phyloP scores from a whole-genome alignment of 2,888 invertebrate genomes.

The Chrysotoxum bicinctum region DNA sequence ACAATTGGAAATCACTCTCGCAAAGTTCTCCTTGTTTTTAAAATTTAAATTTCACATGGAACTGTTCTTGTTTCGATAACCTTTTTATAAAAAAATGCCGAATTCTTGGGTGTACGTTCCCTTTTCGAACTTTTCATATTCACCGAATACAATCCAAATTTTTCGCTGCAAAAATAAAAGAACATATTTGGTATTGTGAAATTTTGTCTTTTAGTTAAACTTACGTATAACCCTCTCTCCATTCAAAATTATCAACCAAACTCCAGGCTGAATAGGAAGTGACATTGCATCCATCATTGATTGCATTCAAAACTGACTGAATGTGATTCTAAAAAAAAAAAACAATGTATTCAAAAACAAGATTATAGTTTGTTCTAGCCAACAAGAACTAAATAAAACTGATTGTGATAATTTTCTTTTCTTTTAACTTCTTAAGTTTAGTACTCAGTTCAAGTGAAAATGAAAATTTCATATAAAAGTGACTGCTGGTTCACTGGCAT shows the following conservation, averaged over 20 bases:
- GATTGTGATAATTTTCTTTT: no score
- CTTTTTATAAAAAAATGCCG: slow-evolving; percentile 83
- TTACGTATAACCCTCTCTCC: slow-evolving; percentile 77
- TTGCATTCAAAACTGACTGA: slow-evolving; percentile 75
- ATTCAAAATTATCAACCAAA: slow-evolving; percentile 79
- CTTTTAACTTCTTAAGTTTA: no score
- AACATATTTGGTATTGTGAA: not conserved
- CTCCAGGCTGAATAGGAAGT: slow-evolving; percentile 77
- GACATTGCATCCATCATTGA: slow-evolving; percentile 77
- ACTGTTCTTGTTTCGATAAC: slow-evolving; percentile 79
- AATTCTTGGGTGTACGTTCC: slow-evolving; percentile 85
- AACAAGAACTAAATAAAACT: no score
- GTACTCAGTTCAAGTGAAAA: no score
- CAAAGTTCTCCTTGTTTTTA: no score
- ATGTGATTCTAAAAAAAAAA: slow-evolving; percentile 80
- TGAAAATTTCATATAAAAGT: no score
- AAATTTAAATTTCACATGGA: not conserved
- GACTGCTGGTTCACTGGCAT: no score
- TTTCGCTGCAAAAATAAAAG: slow-evolving; percentile 82
- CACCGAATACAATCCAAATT: slow-evolving; percentile 87
- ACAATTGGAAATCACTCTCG: no score
- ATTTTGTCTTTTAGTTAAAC: not conserved
- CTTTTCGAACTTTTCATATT: slow-evolving; percentile 85
- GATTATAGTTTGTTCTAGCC: no score
- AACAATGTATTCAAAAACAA: no score